Evolutionary conservation across 1,140 invertebrate genomes (phyloP).

Genomic region (Drosophila simulans): DNA sequence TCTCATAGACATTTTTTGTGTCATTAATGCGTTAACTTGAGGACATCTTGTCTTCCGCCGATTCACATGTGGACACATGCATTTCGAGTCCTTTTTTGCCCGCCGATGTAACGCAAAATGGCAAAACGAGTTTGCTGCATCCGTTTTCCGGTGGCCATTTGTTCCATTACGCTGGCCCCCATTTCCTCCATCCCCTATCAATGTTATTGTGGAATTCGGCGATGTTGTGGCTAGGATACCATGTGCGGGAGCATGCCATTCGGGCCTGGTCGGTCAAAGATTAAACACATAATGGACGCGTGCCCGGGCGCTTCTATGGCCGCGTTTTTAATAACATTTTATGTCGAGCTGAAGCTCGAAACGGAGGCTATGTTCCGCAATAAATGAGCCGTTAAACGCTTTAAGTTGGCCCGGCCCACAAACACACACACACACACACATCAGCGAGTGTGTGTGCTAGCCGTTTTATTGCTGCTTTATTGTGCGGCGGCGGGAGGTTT

Average conservation of each 20-base stretch:
- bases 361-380: constrained; percentile 45
- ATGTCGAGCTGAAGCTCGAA: constrained; percentile 36
- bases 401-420: constrained; percentile 51
- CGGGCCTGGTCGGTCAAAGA: constrained; percentile 58
- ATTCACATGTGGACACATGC: constrained; percentile 6
- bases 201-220: constrained; percentile 49
- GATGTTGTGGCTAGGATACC: constrained; percentile 11
- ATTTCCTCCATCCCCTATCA: constrained; percentile 7
- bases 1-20: neutral
- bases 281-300: constrained; percentile 68
- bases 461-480: constrained; percentile 79
- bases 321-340: constrained; percentile 74
- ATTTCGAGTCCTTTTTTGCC: constrained; percentile 11
- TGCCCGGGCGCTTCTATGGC: constrained; percentile 31
- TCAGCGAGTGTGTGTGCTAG: constrained; percentile 18
- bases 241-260: constrained; percentile 9
- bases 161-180: constrained; percentile 14
- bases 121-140: constrained; percentile 45
- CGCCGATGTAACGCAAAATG: constrained; percentile 29
- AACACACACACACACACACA: constrained; percentile 1
- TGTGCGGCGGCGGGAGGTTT: constrained; percentile 62
- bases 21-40: constrained; percentile 3
- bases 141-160: constrained; percentile 28
- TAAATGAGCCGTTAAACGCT: constrained; percentile 82
- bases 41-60: neutral